phyloP scores from a whole-genome alignment of 2,113 vertebrate genomes.

The Podarcis muralis region DNA sequence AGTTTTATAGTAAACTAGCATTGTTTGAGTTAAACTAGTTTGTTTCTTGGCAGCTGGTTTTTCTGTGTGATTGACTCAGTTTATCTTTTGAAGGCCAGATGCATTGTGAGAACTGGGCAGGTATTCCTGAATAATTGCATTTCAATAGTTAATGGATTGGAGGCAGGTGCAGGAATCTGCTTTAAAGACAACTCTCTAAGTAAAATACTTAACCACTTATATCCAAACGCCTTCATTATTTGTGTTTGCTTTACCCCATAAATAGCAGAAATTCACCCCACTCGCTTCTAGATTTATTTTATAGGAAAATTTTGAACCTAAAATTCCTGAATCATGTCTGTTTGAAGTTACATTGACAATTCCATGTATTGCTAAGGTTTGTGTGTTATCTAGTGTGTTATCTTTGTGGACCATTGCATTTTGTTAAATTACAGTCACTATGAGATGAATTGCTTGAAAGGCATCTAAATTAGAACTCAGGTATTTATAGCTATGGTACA shows the following conservation, averaged over 20 bases:
- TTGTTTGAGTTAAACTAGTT: constrained; percentile 19
- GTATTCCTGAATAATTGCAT: background rate
- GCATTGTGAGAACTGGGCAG: constrained; percentile 39
- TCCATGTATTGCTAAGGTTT: background rate
- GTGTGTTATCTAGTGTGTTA: background rate
- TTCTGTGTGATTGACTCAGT: constrained; percentile 58
- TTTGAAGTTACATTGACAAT: background rate
- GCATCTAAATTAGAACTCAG: background rate
- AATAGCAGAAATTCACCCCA: background rate
- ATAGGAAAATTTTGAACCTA: background rate
- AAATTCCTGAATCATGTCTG: constrained; percentile 14
- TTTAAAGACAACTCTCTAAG: background rate
- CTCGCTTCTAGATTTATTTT: constrained; percentile 1
- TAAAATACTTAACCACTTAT: background rate
- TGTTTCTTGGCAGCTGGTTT: background rate
- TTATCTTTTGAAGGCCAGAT: constrained; percentile 56
- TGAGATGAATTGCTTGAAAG: background rate
- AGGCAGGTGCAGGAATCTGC: constrained; percentile 17
- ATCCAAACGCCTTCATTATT: background rate
- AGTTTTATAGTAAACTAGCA: background rate
- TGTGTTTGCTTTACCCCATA: background rate
- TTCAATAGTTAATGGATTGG: background rate
- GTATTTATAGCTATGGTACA: background rate
- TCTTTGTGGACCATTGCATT: background rate
- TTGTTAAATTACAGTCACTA: background rate